Evolutionary conservation across 2,113 vertebrate genomes (phyloP).

Genomic region (Eretmochelys imbricata): DNA sequence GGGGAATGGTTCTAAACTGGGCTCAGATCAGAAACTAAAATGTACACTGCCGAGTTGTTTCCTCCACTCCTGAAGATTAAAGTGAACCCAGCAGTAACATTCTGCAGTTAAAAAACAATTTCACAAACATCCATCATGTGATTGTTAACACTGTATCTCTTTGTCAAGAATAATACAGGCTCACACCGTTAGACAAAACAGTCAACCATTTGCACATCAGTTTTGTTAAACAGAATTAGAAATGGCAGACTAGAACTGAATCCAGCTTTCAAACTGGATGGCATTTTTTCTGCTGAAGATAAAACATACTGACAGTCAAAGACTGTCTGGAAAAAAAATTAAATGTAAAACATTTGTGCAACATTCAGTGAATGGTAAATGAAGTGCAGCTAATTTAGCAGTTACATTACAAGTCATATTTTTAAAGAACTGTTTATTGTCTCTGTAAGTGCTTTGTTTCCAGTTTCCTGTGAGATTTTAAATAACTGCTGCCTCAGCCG

Average conservation of each 20-base stretch:
- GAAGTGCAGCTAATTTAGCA: accelerated
- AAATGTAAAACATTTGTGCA: background rate
- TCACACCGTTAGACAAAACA: conserved; percentile 8
- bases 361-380: background rate
- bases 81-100: background rate
- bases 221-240: background rate
- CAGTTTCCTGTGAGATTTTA: background rate
- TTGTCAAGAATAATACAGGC: conserved; percentile 3
- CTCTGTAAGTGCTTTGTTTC: background rate
- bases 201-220: conserved; percentile 55
- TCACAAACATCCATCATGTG: background rate
- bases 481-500: background rate
- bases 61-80: background rate
- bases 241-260: background rate
- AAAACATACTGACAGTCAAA: conserved; percentile 25
- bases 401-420: background rate
- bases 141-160: background rate
- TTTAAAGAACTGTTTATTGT: accelerated
- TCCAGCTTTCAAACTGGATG: background rate
- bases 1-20: background rate
- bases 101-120: background rate
- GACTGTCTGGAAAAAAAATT: background rate
- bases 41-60: background rate
- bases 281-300: background rate
- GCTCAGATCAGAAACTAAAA: background rate